Evolutionary conservation across 2,888 invertebrate species (phyloP), one percentile per base, ranked within the genome.

Genomic region (Imbricaverruca yamaguchii): DNA sequence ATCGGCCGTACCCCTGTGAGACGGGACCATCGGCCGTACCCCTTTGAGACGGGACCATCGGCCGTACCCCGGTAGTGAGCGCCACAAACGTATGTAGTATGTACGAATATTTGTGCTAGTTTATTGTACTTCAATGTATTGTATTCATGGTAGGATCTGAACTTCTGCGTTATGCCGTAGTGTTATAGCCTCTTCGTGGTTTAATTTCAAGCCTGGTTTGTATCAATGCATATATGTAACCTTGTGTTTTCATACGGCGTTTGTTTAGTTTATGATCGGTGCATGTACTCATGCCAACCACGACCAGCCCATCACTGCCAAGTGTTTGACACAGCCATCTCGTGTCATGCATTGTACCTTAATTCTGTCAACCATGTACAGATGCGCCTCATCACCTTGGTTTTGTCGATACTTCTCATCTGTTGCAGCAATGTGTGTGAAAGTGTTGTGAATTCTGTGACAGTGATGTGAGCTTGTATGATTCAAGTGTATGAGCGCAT

Each of bases 231-330:
- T 21, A n/a, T 63, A n/a, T 63, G 21, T 21, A 10, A 7, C 63
- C 10, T 65, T 23, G 65, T 23, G 8, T n/a, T 11, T 4, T 12
- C 23, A 67, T 25, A 6, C 25, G 0, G 25, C 12, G 10, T 65
- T 15, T 23, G 3, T 23, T n/a, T 65, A 8, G 23, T 65, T n/a
- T 11, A 8, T 11, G n/a, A 9, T 23, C n/a, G 18, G 18, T 8
- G 21, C 18, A 63, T 63, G 15, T 63, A 63, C n/a, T 63, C 67
- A 67, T 11, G n/a, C 12, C 67, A 67, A 25, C 67, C 67, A 25
- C 67, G 13, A 23, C 67, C 67, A 67, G 67, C 67, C 67, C 67
- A 6, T 23, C 67, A 67, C 67, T 67, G 67, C 67, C 67, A 67
- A 7, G 67, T 10, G 67, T 23, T 21, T 11, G 39, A 39, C 39